Percentiles rank a stretch among this genome's conserved stretches.
Evolutionary conservation across 2,797 vertebrate species (phyloP).

Genomic region (Semaprochilodus insignis): DNA sequence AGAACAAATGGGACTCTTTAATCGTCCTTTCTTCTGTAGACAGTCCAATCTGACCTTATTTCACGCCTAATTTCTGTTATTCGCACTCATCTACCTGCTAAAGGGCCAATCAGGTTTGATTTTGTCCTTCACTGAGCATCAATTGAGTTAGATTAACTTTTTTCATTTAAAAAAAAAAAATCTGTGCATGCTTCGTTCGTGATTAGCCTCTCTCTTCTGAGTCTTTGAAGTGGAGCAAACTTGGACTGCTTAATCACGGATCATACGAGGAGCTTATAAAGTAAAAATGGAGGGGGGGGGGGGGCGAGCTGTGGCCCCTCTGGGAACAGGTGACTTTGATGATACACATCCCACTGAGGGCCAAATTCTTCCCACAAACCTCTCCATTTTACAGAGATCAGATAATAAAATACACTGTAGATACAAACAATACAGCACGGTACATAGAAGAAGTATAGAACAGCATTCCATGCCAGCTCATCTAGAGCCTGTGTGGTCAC

Average conservation of each 20-base stretch:
- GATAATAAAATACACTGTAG: too few species aligned
- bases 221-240: slow-evolving; percentile 71
- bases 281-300: background rate
- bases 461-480: too few species aligned
- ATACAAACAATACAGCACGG: too few species aligned
- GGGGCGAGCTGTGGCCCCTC: too few species aligned
- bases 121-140: slow-evolving; percentile 45
- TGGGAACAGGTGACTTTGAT: too few species aligned
- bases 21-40: background rate
- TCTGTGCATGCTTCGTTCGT: background rate
- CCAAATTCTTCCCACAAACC: too few species aligned
- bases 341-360: too few species aligned
- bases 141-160: slow-evolving; percentile 42
- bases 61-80: slow-evolving; percentile 16
- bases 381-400: too few species aligned
- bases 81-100: background rate
- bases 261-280: slow-evolving; percentile 64
- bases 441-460: too few species aligned
- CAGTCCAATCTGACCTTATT: slow-evolving; percentile 15
- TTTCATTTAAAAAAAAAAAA: slow-evolving; percentile 26
- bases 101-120: background rate
- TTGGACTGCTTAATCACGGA: slow-evolving; percentile 61
- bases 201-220: slow-evolving; percentile 14
- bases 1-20: background rate
- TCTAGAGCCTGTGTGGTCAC: too few species aligned